Percentiles rank a stretch among this genome's conserved stretches.
Conservation (phyloP, 2,113 vertebrate species). For the Thunnus thynnus region DNA sequence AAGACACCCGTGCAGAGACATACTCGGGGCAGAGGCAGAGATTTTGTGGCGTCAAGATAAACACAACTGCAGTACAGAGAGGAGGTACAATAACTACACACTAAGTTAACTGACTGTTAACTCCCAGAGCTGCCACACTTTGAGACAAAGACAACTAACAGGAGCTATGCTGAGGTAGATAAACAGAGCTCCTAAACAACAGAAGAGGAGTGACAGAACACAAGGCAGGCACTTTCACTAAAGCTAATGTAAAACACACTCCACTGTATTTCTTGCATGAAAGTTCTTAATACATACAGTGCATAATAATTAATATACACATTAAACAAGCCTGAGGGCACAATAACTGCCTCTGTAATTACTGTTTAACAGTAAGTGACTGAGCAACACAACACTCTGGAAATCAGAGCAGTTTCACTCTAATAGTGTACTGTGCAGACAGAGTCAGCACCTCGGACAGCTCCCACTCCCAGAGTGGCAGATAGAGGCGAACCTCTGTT, state of each 20-base stretch:
- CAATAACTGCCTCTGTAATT: not conserved
- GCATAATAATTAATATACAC: not conserved
- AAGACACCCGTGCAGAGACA: not conserved
- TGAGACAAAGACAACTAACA: not conserved
- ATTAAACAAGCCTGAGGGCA: not conserved
- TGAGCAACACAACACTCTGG: not conserved
- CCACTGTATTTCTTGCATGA: not conserved
- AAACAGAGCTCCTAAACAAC: not conserved
- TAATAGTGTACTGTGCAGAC: not conserved
- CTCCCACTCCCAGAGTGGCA: constrained; percentile 4
- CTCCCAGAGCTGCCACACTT: not conserved
- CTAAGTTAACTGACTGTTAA: not conserved
- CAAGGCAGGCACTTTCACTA: not conserved
- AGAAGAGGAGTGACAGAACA: no score
- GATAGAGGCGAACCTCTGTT: not conserved
- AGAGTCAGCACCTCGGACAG: constrained; percentile 47
- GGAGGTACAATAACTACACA: not conserved
- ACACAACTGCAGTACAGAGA: not conserved
- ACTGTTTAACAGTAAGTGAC: constrained; percentile 8
- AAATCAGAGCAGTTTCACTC: not conserved
- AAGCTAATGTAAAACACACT: not conserved
- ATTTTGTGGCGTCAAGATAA: not conserved
- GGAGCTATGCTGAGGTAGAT: not conserved
- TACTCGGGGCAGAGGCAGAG: not conserved
- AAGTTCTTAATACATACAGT: not conserved